Percentiles rank a stretch among this genome's conserved stretches.
Evolutionary conservation across 2,797 vertebrate genomes (phyloP).

Genomic region (Hemibagrus guttatus): DNA sequence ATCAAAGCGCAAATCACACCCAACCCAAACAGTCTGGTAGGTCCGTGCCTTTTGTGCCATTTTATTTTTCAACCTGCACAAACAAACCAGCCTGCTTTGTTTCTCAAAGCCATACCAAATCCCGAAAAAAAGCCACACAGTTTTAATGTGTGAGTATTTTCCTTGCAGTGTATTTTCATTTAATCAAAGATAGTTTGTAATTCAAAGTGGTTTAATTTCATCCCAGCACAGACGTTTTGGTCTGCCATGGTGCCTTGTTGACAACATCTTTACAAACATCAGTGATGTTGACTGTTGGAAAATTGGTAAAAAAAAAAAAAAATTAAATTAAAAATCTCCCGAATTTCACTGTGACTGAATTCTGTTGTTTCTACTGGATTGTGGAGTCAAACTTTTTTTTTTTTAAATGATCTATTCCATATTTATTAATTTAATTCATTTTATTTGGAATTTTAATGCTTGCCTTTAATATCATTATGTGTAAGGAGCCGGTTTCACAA

Average conservation of each 20-base stretch:
- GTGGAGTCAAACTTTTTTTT: background rate
- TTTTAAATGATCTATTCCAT: too few species aligned
- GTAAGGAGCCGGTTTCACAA: background rate
- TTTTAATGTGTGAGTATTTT: constrained; percentile 27
- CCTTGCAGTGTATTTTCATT: constrained; percentile 15
- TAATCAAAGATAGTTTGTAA: constrained; percentile 13
- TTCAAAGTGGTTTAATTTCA: constrained; percentile 7
- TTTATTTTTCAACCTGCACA: constrained; percentile 13
- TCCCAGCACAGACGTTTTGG: background rate
- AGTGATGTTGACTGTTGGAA: background rate
- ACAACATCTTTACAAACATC: background rate
- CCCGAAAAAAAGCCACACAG: constrained; percentile 11
- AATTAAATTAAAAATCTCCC: background rate
- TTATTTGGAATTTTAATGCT: background rate
- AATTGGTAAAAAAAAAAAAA: background rate
- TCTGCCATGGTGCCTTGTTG: background rate
- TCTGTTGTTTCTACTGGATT: background rate
- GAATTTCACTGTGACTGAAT: background rate
- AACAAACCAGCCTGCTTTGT: constrained; percentile 29
- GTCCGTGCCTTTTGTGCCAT: constrained; percentile 9
- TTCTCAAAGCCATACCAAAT: constrained; percentile 19
- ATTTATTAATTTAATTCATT: background rate
- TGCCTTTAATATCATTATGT: background rate
- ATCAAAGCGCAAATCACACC: constrained; percentile 18
- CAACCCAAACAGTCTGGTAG: constrained; percentile 24